phyloP scores from a whole-genome alignment of 37 sponge, comb jelly and placozoan genomes.

The Bolinopsis microptera region DNA sequence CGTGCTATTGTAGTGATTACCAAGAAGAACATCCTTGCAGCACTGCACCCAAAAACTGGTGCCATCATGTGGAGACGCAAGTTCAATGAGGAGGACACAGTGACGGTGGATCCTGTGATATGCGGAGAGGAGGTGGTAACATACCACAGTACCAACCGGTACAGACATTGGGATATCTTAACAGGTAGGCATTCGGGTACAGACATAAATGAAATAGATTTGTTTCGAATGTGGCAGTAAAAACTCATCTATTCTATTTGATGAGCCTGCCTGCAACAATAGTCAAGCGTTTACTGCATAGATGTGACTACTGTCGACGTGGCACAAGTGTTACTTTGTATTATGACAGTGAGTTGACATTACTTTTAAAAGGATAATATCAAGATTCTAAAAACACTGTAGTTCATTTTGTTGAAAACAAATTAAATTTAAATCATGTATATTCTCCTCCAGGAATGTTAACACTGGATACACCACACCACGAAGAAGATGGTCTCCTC shows the following conservation, averaged over 20 bases:
- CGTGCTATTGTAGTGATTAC: neutral
- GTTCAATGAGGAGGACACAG: neutral
- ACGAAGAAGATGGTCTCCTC: neutral
- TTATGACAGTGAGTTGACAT: no score
- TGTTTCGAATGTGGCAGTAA: no score
- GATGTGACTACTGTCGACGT: no score
- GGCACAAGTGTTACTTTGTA: no score
- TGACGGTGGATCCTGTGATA: neutral
- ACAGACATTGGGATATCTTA: constrained; percentile 9
- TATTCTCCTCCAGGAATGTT: neutral
- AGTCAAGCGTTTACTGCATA: no score
- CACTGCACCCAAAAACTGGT: neutral
- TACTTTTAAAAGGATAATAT: no score
- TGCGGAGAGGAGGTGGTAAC: constrained; percentile 28
- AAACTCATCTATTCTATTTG: no score
- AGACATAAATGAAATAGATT: no score
- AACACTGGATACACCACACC: neutral
- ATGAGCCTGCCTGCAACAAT: no score
- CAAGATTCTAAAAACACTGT: no score
- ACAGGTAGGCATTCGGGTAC: constrained; percentile 25
- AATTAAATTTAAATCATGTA: no score
- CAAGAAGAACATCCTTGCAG: neutral
- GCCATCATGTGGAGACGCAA: constrained; percentile 14
- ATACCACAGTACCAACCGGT: neutral
- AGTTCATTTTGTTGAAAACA: no score